These are phyloP conservation scores for Zosterops japonicus DNA, from an alignment of 2,113 vertebrate genomes.

Conservation along the genomic window DNA sequence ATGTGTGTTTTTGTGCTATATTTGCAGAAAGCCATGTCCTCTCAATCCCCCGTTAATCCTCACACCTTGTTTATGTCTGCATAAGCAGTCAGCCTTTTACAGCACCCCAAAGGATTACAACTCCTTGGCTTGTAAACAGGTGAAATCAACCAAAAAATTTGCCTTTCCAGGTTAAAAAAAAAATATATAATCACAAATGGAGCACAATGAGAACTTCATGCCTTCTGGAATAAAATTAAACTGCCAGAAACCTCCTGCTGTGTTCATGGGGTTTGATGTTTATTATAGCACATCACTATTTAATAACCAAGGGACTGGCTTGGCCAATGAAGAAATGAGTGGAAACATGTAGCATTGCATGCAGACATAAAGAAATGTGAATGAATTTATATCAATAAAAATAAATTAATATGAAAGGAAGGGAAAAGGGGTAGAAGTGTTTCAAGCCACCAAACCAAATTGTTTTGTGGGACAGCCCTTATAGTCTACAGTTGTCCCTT, in stretches of 20 bases:
- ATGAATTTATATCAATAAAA: neutral
- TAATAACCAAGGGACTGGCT: neutral
- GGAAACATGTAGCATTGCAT: neutral
- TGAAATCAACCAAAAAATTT: conserved; percentile 16
- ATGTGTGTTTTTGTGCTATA: neutral
- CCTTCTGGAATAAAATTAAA: conserved; percentile 30
- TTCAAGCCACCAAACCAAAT: neutral
- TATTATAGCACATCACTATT: neutral
- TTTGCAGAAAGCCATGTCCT: neutral
- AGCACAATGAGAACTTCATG: neutral
- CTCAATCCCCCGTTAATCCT: neutral
- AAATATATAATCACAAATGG: neutral
- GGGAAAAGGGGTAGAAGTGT: neutral
- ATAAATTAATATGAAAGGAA: neutral
- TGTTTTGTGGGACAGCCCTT: neutral
- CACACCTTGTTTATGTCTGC: neutral
- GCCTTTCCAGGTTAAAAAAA: neutral
- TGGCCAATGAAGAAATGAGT: neutral
- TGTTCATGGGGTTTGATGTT: neutral
- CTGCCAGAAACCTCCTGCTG: neutral
- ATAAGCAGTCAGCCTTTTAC: neutral
- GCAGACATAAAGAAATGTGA: neutral
- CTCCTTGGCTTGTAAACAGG: neutral
- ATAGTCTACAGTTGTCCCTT: neutral
- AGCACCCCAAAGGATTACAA: neutral